phyloP scores from a whole-genome alignment of 2,113 vertebrate species.

The Melanerpes formicivorus region DNA sequence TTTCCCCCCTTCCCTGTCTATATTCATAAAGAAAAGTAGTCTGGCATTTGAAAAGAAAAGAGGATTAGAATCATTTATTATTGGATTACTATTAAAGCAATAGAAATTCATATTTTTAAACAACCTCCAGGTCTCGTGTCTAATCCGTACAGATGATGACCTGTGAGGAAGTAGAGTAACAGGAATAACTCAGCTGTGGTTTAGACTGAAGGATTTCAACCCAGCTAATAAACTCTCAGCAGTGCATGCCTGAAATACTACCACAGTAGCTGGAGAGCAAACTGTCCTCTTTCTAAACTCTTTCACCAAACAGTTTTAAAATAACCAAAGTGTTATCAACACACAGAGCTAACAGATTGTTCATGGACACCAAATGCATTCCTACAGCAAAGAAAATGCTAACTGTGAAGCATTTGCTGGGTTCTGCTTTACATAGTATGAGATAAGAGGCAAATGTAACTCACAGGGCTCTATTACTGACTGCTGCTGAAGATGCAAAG shows the following conservation, averaged over 20 bases:
- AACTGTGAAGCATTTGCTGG: not conserved
- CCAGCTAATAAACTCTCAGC: not conserved
- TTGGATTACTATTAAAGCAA: slow-evolving; percentile 1
- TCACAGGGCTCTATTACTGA: not conserved
- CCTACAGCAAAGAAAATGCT: slow-evolving; percentile 25
- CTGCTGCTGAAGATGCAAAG: not conserved
- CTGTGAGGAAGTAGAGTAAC: not conserved
- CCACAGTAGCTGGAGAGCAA: not conserved
- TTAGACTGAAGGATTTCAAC: not conserved
- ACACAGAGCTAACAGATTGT: not conserved
- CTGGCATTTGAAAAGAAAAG: not conserved
- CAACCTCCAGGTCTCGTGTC: not conserved
- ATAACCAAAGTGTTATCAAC: slow-evolving; percentile 8
- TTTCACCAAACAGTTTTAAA: slow-evolving; percentile 2
- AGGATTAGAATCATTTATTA: not conserved
- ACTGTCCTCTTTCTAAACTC: not conserved
- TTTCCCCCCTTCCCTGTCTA: not conserved
- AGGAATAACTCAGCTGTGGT: not conserved
- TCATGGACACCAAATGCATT: not conserved
- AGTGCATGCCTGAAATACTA: not conserved
- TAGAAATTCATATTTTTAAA: not conserved
- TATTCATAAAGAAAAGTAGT: not conserved
- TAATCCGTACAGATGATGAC: not conserved
- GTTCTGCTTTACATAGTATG: not conserved
- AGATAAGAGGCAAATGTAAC: not conserved